Base-by-base conservation (phyloP, 2,797 vertebrate species). In the Remorina albescens region DNA sequence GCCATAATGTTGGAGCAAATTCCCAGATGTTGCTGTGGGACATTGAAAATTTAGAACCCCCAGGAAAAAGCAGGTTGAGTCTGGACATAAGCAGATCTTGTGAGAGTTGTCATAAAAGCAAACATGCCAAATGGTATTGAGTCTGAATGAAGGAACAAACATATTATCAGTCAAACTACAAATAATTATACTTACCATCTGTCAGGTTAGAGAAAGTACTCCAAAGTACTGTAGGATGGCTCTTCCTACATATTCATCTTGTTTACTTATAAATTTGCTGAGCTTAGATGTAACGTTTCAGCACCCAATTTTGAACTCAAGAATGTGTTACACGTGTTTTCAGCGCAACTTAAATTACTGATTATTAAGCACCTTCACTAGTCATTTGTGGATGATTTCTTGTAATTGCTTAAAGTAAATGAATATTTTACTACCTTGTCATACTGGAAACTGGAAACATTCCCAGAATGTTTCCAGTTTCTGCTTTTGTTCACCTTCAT, bases 21-120 rank as follows among this genome's bases (percentile, higher is more conserved):
- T 88, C 80, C 69, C 59, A 62, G 83, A 82, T 55, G 83, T 86
- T 87, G 82, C 57, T 80, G 58, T 79, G 79, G 76, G 78, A 81
- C 87, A 78, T 76, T 53, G 76, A 82, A 88, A 77, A 89, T 91
- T 89, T 91, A 77, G 39, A 53, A 65, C 76, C 79, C 84, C 36
- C 44, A 66, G 59, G 74, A 77, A 84, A 53, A 84, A 83, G 49
- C 75, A 81, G 71, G 76, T 71, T 60, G 63, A 30, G 62, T 82
- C 16, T 79, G 83, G 72, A 85, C 81, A 74, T 73, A 82, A 85
- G 83, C 71, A 76, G 74, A 60, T 74, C 68, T 57, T 83, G 76
- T 47, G 26, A 49, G 69, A 68, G 54, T 42, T 42, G 55, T 53
- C 26, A 41, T 32, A 32, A 66, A 71, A 57, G 62, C 60, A 36